Evolutionary conservation across 2,888 invertebrate genomes (phyloP), one percentile per base, ranked within the genome.

Genomic region (Patella caerulea): DNA sequence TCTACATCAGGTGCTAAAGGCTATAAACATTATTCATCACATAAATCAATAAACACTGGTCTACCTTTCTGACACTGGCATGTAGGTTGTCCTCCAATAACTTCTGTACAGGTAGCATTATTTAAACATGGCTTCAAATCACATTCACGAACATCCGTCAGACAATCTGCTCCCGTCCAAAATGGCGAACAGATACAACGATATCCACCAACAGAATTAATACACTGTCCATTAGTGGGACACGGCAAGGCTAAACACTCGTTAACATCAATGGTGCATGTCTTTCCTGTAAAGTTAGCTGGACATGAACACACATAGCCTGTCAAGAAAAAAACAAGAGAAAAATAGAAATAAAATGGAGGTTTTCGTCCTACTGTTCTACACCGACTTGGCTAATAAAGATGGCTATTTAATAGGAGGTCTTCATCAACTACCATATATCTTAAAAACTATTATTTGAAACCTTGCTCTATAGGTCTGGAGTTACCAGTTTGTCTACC

Each of bases 201-300:
- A 92, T 97, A 98, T 1, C 96, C 95, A 19, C 96, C 95, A 17
- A 97, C 93, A 53, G 95, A 94, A 89, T 98, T 97, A 78, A 94
- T 94, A 89, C 98, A 98, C 1, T 95, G 94, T 12, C 97, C 89
- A n/a, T 81, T 84, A 73, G 87, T 84, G 9, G 78, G 73, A 75
- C 88, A 88, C 9, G 82, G 83, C 11, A 79, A 65, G n/a, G 19
- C 14, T 55, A 72, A 34, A 90, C 96, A 96, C 91, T 96, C 96
- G 92, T 96, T 95, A 78, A 95, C 94, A 92, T 96, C 88, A n/a
- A 96, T 96, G 92, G 98, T 97, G 89, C 98, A 98, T 90, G 97
- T 97, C 2, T 74, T 59, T 11, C 91, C 91, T 71, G 86, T 84
- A 88, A 88, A 91, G 85, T 92, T 97, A 4, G 34, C 15, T 2